phyloP scores from a whole-genome alignment of 2,797 vertebrate genomes.

The Cygnus olor region DNA sequence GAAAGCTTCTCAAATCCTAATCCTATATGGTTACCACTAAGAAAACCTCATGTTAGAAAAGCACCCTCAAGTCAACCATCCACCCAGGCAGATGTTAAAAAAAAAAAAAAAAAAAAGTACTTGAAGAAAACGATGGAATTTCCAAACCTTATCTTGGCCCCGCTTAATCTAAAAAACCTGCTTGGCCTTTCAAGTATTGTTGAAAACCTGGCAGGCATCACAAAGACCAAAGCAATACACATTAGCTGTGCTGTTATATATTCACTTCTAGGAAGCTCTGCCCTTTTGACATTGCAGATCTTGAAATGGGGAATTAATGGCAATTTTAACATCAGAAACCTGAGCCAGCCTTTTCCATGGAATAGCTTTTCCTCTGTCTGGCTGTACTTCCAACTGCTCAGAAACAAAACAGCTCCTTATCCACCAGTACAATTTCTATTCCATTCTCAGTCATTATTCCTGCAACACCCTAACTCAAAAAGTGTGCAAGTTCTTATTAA shows the following conservation, averaged over 20 bases:
- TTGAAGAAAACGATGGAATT: constrained; percentile 4
- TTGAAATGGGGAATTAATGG: constrained; percentile 26
- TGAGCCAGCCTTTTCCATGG: not conserved
- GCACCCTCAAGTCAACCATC: not conserved
- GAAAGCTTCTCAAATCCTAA: constrained; percentile 15
- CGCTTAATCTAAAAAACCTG: constrained; percentile 14
- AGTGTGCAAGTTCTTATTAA: not conserved
- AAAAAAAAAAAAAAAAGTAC: not conserved
- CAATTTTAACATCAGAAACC: constrained; percentile 43
- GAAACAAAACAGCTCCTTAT: not conserved
- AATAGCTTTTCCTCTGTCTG: not conserved
- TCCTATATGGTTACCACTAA: not conserved
- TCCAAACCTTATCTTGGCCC: constrained; percentile 33
- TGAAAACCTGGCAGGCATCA: constrained; percentile 50
- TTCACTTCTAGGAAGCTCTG: constrained; percentile 44
- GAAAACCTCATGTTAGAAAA: not conserved
- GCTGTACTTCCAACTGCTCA: not conserved
- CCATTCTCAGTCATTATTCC: not conserved
- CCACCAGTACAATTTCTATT: not conserved
- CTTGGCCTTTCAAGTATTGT: constrained; percentile 17
- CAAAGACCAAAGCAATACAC: constrained; percentile 9
- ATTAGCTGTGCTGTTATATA: constrained; percentile 13
- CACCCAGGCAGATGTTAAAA: not conserved
- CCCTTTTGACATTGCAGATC: constrained; percentile 43
- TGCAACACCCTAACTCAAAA: not conserved